Base-by-base conservation (phyloP, 2,888 invertebrate species). In the Drosophila stalkeri region DNA sequence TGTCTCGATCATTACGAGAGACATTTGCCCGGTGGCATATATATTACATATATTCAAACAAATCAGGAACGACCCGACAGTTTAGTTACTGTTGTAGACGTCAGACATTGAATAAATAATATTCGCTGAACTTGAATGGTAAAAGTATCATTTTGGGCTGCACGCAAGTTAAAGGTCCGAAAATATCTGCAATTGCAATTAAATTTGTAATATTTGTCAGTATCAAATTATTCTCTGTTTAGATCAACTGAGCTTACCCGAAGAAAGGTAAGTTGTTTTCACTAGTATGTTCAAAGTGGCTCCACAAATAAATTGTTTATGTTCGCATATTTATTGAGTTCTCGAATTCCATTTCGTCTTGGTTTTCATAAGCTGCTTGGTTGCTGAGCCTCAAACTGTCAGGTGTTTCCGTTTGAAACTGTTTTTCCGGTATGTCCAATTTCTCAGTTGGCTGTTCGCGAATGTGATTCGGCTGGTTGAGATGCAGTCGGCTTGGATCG, bases 1-100 rank as follows among this genome's bases (percentile, higher is more conserved):
- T 65, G 68, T 67, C 81, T 73, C 78, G 66, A 62, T 81, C 64
- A 46, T 64, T 16, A 39, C 47, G 80, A 79, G 64, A 66, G 64
- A 71, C 59, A 65, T 56, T 49, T 65, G 67, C 81, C 60, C 72
- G 64, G 77, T 70, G 68, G 74, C 74, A 64, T 51, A 47, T 61
- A 12, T 47, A 47, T 47, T 27, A 18, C 8, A 14, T 52, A 46
- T 43, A 20, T 60, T 60, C 55, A 41, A 69, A 46, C 56, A 39
- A 16, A 35, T 77, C 69, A 62, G 65, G 69, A 31, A 51, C 5
- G 54, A 72, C 67, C 71, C 69, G 57, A 83, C 46, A 47, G 64
- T 56, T 68, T 47, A 75, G 65, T 33, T 51, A 41, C 49, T 47
- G 6, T 35, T 9, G 46, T 8, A 14, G 47, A 51, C 52, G 20